Evolutionary conservation across 2,888 invertebrate genomes (phyloP).

Genomic region (Eupithecia exiguata): DNA sequence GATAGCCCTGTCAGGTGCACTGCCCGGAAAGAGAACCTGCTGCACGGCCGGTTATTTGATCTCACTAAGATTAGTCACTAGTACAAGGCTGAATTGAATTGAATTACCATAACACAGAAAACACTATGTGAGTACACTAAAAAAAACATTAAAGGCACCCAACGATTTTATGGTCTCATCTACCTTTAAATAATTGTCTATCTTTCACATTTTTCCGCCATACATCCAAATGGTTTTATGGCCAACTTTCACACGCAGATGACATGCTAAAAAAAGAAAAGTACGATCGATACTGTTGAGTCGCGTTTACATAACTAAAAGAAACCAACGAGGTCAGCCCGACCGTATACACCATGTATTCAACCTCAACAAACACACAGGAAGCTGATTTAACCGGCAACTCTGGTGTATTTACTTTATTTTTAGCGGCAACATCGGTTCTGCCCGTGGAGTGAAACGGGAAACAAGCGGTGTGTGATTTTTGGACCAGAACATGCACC

Average conservation of each 20-base stretch:
- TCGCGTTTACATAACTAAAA: not conserved
- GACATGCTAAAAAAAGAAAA: not conserved
- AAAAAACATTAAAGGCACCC: too few relatives aligned
- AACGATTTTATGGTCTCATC: not conserved
- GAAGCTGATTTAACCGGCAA: constrained; percentile 14
- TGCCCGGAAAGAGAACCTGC: not conserved
- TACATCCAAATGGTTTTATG: not conserved
- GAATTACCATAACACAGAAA: not conserved
- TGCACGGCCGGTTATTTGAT: not conserved
- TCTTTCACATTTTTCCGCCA: not conserved
- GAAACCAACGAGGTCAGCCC: not conserved
- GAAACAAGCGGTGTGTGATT: constrained; percentile 6
- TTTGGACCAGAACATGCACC: not conserved
- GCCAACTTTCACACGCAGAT: too few relatives aligned
- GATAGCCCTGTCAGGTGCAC: constrained; percentile 20
- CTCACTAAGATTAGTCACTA: not conserved
- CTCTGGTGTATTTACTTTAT: constrained; percentile 14
- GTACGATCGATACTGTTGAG: not conserved
- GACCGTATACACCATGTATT: not conserved
- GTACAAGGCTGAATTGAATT: too few relatives aligned
- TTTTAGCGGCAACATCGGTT: constrained; percentile 15
- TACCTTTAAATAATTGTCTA: not conserved
- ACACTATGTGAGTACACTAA: too few relatives aligned
- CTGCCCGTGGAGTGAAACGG: not conserved
- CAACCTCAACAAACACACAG: not conserved